A percentile compares a stretch with the other conserved stretches of the same genome.
These are phyloP conservation scores for Polietes domitor DNA, from an alignment of 2,888 invertebrate species.

Conservation along the genomic window DNA sequence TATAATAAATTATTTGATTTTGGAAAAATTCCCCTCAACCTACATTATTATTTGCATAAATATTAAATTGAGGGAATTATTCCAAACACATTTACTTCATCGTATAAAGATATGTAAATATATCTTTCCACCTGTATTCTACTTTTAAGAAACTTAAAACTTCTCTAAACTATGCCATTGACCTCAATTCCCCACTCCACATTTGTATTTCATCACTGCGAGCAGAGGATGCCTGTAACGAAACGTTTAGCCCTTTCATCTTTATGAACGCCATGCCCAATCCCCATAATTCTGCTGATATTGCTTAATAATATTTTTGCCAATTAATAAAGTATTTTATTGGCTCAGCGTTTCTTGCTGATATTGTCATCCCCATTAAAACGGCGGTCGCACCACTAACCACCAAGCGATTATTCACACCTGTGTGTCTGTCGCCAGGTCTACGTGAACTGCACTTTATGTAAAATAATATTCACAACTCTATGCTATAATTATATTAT, in stretches of 20 bases:
- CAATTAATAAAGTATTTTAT: conserved; percentile 8
- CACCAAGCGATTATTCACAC: conserved; percentile 13
- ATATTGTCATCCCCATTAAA: conserved; percentile 13
- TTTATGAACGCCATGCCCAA: not conserved
- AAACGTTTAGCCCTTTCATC: not conserved
- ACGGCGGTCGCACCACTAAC: not conserved
- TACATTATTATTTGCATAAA: too few relatives aligned
- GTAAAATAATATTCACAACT: conserved; percentile 22
- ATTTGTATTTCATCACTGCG: not conserved
- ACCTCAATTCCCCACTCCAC: not conserved
- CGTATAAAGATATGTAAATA: too few relatives aligned
- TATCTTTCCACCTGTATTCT: too few relatives aligned
- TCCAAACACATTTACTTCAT: too few relatives aligned
- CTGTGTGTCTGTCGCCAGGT: not conserved
- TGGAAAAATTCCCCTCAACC: too few relatives aligned
- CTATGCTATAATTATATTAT: conserved; percentile 22
- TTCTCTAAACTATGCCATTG: not conserved
- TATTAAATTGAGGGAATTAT: too few relatives aligned
- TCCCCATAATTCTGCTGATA: not conserved
- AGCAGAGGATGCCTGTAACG: not conserved
- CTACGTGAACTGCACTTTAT: not conserved
- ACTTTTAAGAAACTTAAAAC: too few relatives aligned
- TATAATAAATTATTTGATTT: too few relatives aligned
- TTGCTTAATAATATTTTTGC: conserved; percentile 12
- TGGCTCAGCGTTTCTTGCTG: not conserved